Evolutionary conservation across 2,888 invertebrate genomes (phyloP).

Genomic region (Eurois occulta): DNA sequence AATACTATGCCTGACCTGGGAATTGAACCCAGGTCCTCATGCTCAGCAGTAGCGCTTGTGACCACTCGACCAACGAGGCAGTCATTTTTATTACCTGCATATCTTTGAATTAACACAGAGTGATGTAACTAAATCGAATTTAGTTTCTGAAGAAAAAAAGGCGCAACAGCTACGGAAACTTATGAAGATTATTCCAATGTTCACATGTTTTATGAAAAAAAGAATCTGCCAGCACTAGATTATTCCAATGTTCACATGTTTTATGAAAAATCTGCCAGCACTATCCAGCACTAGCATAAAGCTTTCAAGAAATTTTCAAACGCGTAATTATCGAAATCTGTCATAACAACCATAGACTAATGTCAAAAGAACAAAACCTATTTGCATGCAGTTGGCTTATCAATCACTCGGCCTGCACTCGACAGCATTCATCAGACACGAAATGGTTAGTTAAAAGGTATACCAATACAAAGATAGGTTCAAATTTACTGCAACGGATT

Average conservation of each 20-base stretch:
- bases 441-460: slow-evolving; percentile 22
- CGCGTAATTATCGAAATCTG: neutral
- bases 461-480: slow-evolving; percentile 2
- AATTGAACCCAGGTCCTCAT: too few relatives aligned
- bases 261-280: too few relatives aligned
- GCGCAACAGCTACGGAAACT: too few relatives aligned
- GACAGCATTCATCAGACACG: slow-evolving; percentile 25
- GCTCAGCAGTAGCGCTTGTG: too few relatives aligned
- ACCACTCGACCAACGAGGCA: too few relatives aligned
- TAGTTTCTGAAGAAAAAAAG: neutral
- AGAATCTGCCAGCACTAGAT: too few relatives aligned
- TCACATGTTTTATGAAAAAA: too few relatives aligned
- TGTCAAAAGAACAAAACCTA: slow-evolving; percentile 14
- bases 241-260: too few relatives aligned
- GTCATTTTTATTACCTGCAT: neutral
- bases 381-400: slow-evolving; percentile 16
- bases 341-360: neutral
- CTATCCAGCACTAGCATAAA: neutral
- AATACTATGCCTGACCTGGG: too few relatives aligned
- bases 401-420: slow-evolving; percentile 25
- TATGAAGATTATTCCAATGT: too few relatives aligned
- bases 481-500: slow-evolving; percentile 26
- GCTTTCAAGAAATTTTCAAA: neutral
- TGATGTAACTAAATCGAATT: neutral
- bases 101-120: neutral